Conservation (phyloP, 2,888 invertebrate species). For the Itoplectis maculator region DNA sequence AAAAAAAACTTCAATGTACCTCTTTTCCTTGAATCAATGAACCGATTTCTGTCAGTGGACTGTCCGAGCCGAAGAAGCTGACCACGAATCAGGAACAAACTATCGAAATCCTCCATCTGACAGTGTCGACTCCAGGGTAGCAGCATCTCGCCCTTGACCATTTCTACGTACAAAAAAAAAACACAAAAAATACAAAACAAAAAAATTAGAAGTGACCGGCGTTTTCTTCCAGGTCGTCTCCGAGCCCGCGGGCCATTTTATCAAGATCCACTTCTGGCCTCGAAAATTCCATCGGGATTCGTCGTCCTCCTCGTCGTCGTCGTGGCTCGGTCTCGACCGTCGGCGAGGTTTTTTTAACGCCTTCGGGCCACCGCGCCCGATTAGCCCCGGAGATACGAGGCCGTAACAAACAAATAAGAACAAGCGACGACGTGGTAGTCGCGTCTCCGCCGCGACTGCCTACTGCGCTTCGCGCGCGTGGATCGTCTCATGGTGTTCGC, state of each 20-base stretch:
- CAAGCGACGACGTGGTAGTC: slow-evolving; percentile 70
- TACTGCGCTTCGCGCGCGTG: slow-evolving; percentile 8
- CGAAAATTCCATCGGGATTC: slow-evolving; percentile 81
- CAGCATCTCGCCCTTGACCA: slow-evolving; percentile 71
- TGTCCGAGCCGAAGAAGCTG: not conserved
- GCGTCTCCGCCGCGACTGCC: slow-evolving; percentile 63
- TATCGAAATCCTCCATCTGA: slow-evolving; percentile 73
- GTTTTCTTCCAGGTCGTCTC: slow-evolving; percentile 19
- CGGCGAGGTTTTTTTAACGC: slow-evolving; percentile 59
- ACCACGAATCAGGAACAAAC: slow-evolving; percentile 39
- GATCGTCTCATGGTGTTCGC: too few species aligned
- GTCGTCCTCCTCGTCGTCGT: slow-evolving; percentile 70
- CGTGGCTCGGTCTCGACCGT: slow-evolving; percentile 24
- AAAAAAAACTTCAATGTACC: too few species aligned
- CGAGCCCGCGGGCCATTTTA: slow-evolving; percentile 69
- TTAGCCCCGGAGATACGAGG: slow-evolving; percentile 80
- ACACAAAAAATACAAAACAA: slow-evolving; percentile 55
- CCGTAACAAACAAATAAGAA: slow-evolving; percentile 81
- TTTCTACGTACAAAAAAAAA: slow-evolving; percentile 68
- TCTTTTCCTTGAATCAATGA: too few species aligned
- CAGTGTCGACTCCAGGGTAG: slow-evolving; percentile 66
- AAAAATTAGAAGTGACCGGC: slow-evolving; percentile 53
- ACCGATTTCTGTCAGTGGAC: too few species aligned
- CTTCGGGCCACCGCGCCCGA: slow-evolving; percentile 72
- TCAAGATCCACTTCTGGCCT: slow-evolving; percentile 79